Conservation (phyloP, 1,140 invertebrate species). For the Heterodera carotae region DNA sequence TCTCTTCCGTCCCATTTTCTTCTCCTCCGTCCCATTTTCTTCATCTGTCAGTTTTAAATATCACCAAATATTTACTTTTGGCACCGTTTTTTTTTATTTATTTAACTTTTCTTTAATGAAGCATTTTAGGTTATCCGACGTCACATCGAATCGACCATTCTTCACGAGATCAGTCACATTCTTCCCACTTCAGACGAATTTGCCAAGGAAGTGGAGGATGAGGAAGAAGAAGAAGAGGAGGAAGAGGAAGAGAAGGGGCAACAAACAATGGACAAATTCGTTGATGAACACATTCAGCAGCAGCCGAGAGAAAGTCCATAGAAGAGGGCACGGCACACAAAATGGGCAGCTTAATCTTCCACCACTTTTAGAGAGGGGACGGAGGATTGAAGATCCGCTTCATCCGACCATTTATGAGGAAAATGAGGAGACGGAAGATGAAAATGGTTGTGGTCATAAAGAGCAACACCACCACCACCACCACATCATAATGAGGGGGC, state of each 20-base stretch:
- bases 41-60: neutral
- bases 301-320: neutral
- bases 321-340: neutral
- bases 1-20: no score
- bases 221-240: constrained; percentile 45
- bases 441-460: constrained; percentile 12
- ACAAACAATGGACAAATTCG: neutral
- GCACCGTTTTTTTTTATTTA: constrained; percentile 7
- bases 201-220: constrained; percentile 63
- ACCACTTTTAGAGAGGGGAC: neutral
- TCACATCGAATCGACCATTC: constrained; percentile 65
- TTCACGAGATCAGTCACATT: constrained; percentile 65
- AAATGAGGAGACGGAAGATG: constrained; percentile 23
- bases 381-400: neutral
- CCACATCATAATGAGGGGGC: no score
- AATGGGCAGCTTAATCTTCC: neutral
- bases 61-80: constrained; percentile 27
- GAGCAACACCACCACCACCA: constrained; percentile 1
- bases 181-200: constrained; percentile 65
- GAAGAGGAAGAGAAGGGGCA: constrained; percentile 10
- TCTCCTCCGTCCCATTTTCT: no score
- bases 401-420: constrained; percentile 30
- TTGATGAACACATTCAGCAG: neutral
- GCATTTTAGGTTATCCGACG: constrained; percentile 65
- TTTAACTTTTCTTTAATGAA: no score